phyloP scores from a whole-genome alignment of 2,888 invertebrate species.

The Cheiracanthium punctorium region DNA sequence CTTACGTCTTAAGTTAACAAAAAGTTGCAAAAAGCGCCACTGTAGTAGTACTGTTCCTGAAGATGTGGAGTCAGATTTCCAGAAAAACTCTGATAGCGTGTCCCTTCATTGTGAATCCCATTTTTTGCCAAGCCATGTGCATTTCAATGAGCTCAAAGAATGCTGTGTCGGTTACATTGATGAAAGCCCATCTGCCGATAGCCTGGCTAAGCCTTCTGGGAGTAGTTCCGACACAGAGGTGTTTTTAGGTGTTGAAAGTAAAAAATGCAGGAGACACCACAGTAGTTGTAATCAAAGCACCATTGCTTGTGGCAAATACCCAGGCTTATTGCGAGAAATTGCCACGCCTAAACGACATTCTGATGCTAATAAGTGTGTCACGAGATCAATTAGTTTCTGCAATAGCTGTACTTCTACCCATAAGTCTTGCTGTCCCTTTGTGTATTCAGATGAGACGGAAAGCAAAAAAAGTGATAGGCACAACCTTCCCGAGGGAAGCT shows the following conservation, averaged over 20 bases:
- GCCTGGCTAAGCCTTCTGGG: slow-evolving; percentile 33
- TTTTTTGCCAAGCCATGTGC: slow-evolving; percentile 44
- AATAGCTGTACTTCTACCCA: slow-evolving; percentile 61
- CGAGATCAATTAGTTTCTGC: slow-evolving; percentile 58
- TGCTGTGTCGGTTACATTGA: slow-evolving; percentile 67
- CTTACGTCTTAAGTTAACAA: slow-evolving; percentile 40
- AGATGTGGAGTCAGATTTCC: slow-evolving; percentile 40
- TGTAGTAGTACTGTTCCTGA: slow-evolving; percentile 42
- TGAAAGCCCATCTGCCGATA: slow-evolving; percentile 63
- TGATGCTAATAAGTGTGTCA: slow-evolving; percentile 49
- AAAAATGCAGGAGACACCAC: not conserved
- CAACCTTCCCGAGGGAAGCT: slow-evolving; percentile 18
- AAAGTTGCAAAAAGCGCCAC: slow-evolving; percentile 51
- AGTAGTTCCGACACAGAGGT: slow-evolving; percentile 44
- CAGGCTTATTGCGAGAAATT: slow-evolving; percentile 3
- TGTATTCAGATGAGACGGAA: slow-evolving; percentile 28
- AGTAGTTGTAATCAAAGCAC: slow-evolving; percentile 6
- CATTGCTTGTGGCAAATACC: not conserved
- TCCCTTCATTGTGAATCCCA: slow-evolving; percentile 49
- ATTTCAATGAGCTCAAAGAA: slow-evolving; percentile 64
- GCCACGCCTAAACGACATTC: slow-evolving; percentile 8
- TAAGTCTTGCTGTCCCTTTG: slow-evolving; percentile 56
- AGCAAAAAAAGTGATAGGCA: slow-evolving; percentile 13
- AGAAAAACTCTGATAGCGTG: slow-evolving; percentile 28
- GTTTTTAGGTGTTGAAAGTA: not conserved